Conservation (phyloP, 2,797 vertebrate genomes). For the Lycodopsis pacificus region DNA sequence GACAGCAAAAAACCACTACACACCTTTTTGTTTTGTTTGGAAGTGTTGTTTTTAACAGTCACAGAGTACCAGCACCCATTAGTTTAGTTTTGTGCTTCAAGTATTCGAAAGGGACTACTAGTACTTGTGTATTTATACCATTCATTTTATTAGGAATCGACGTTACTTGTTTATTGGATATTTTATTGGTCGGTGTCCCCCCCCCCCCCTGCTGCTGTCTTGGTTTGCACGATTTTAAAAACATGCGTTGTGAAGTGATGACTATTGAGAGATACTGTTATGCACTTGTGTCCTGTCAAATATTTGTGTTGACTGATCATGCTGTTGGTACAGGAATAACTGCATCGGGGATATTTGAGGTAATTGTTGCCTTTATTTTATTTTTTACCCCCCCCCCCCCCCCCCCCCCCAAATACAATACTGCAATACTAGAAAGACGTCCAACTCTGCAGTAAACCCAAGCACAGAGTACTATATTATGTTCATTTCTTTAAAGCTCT, state of each 20-base stretch:
- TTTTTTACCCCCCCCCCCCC: background rate
- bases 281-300: constrained; percentile 65
- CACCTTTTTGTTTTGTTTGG: constrained; percentile 55
- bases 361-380: constrained; percentile 40
- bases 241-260: constrained; percentile 66
- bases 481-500: constrained; percentile 24
- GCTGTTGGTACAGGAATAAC: constrained; percentile 52
- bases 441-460: constrained; percentile 62
- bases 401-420: too few relatives aligned
- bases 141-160: constrained; percentile 59
- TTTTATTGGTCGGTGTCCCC: constrained; percentile 69
- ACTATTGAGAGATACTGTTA: constrained; percentile 58
- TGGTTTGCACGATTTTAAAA: constrained; percentile 71
- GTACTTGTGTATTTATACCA: constrained; percentile 62
- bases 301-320: constrained; percentile 50
- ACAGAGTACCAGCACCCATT: constrained; percentile 36
- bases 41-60: constrained; percentile 58
- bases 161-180: constrained; percentile 27
- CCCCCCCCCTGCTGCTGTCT: constrained; percentile 38
- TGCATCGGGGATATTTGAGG: constrained; percentile 34
- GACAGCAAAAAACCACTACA: constrained; percentile 33
- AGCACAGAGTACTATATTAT: constrained; percentile 68
- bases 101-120: constrained; percentile 77
- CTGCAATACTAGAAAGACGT: constrained; percentile 42
- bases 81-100: constrained; percentile 62